Evolutionary conservation across 2,888 invertebrate species (phyloP), one percentile per base, ranked within the genome.

Genomic region (Oscheius onirici): DNA sequence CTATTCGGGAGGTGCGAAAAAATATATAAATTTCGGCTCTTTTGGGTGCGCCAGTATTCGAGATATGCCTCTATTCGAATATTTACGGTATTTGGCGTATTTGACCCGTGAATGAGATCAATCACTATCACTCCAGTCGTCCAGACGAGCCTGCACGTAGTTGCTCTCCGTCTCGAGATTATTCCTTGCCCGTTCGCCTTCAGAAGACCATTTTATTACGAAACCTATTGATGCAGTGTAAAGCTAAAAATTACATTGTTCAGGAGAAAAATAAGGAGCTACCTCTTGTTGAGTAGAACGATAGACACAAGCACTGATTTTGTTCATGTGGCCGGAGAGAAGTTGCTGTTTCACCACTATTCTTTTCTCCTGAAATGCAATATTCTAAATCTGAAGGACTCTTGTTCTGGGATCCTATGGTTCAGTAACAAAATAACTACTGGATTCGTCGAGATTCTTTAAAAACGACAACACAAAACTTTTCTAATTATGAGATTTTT

Each of bases 101-200:
- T 17, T 24, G 52, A 24, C 22, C 52, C 24, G 20, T 24, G 13
- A 17, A 46, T n/a, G 49, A n/a, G 13, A n/a, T 22, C 20, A 44
- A 22, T 68, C 68, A 1, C 43, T 43, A 41, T 68, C 68, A 46
- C 68, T 68, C 68, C 68, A 68, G 8, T 55, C 17, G 46, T 68
- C 68, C 44, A 15, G n/a, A 22, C 40, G 13, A 22, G 57, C 26
- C 17, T 46, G n/a, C 22, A 43, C 26, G 34, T 24, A 41, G 26
- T n/a, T 5, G 22, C 46, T 57, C 20, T 68, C 68, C 34, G 46
- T 57, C 43, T 55, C 68, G 11, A 68, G 34, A 20, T 24, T 55
- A 1, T 43, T 13, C 26, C 34, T 55, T 8, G 68, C 68, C 55
- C 68, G 22, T 41, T 68, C 68, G n/a, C 68, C 68, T 40, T 55